Conservation (phyloP, 2,797 vertebrate species). For the Eulemur albifrons region DNA sequence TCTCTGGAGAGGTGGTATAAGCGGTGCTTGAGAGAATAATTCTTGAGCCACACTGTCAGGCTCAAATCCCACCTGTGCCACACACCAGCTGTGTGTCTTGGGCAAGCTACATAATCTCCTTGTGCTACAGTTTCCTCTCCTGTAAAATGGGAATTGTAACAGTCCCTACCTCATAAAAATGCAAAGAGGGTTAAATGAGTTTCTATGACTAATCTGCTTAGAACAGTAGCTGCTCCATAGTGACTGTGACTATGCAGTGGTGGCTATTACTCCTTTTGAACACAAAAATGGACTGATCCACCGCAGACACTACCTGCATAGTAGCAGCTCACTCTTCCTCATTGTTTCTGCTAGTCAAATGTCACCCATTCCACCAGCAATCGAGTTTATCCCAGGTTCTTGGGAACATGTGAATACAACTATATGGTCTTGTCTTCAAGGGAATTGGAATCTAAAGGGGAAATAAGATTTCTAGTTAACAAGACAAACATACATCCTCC, state of each 20-base stretch:
- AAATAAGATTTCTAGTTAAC: background rate
- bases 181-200: background rate
- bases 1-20: background rate
- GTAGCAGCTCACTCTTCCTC: background rate
- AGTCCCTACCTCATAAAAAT: background rate
- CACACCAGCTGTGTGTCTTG: accelerated
- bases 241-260: background rate
- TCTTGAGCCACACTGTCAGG: background rate
- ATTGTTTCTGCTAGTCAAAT: background rate
- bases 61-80: background rate
- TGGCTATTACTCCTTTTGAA: background rate
- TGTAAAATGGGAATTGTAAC: background rate
- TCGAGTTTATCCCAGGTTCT: background rate
- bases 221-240: background rate
- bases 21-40: background rate
- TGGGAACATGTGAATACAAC: background rate
- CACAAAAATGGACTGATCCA: background rate
- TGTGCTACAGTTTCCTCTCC: background rate
- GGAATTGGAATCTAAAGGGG: background rate
- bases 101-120: background rate
- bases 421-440: background rate
- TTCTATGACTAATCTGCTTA: background rate
- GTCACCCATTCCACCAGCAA: background rate
- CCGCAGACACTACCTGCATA: background rate
- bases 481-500: background rate